Evolutionary conservation across 2,888 invertebrate genomes (phyloP), one percentile per base, ranked within the genome.

Genomic region (Phaedon cochleariae): DNA sequence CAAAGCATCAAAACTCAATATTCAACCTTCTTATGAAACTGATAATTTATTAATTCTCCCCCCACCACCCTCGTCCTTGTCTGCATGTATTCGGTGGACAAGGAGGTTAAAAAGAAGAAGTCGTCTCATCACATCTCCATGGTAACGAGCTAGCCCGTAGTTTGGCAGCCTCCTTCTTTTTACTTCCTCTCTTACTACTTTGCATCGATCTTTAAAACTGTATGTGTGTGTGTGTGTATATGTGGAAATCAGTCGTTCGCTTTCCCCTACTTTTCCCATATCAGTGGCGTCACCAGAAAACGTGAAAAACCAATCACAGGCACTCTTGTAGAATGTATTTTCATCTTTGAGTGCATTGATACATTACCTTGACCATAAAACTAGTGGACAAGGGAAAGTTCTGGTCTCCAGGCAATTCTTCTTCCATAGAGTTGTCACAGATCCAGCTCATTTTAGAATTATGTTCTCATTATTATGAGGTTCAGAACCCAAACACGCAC

Each of bases 201-300:
- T 84, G 83, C 84, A 84, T 84, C 83, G 84, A 84, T 84, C 84
- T 83, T 84, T 84, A 84, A 84, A 84, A 83, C 82, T 82, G 80
- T 79, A 74, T 74, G 76, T 74, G 75, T 76, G 65, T 71, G 65
- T 71, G 74, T 75, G 69, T 76, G 64, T 73, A 69, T 73, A 74
- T 70, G 74, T 75, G 74, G 75, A 76, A 75, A 76, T 76, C 79
- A 74, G 66, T 62, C 64, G 65, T 55, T 61, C 61, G 48, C 15
- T 41, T 41, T 41, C 69, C 52, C 54, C 64, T 76, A 76, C 74
- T 69, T 71, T 73, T 68, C 31, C 66, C 61, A 67, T 73, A 45
- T 41, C 41, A 41, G 41, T 15, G 41, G 41, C 41, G 41, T 41
- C 3, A 41, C 15, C 7, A 9, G 10, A 10, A 10, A 12, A 34